These are phyloP conservation scores for Xenentodon cancila DNA, from an alignment of 2,797 vertebrate genomes.

Conservation along the genomic window DNA sequence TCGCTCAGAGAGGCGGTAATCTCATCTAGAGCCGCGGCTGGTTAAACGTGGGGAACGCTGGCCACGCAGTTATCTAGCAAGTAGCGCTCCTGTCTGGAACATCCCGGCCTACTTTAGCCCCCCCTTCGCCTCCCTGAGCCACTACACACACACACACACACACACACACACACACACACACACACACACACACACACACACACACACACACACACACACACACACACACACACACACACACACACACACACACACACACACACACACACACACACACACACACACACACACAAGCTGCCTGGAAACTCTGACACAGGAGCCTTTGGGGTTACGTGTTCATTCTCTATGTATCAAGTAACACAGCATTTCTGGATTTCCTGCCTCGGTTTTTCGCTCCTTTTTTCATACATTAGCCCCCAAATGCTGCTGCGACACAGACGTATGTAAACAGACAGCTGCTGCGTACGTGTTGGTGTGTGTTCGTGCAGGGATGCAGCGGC, in stretches of 20 bases:
- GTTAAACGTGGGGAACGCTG: conserved; percentile 84
- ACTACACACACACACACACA: conserved; percentile 35
- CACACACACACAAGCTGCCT: conserved; percentile 26
- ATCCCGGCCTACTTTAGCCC: conserved; percentile 87
- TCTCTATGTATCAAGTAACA: conserved; percentile 59
- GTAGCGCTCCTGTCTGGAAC: conserved; percentile 81
- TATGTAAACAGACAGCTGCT: conserved; percentile 23
- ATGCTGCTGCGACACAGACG: conserved; percentile 7
- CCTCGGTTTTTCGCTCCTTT: conserved; percentile 8
- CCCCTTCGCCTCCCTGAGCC: conserved; percentile 36
- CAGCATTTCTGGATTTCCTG: conserved; percentile 47
- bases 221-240: too few relatives aligned
- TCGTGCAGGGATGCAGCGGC: conserved; percentile 1
- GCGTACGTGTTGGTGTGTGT: conserved; percentile 8
- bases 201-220: too few relatives aligned
- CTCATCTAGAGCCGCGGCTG: conserved; percentile 81
- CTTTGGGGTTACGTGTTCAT: conserved; percentile 58
- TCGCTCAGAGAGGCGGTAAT: conserved; percentile 76
- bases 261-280: conserved; percentile 42
- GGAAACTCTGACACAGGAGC: conserved; percentile 75
- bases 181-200: too few relatives aligned
- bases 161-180: conserved; percentile 9
- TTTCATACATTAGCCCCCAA: conserved; percentile 6
- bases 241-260: conserved; percentile 35
- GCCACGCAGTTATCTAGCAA: conserved; percentile 83